Evolutionary conservation across 1,140 invertebrate species (phyloP).

Genomic region (Melitaea cinxia): DNA sequence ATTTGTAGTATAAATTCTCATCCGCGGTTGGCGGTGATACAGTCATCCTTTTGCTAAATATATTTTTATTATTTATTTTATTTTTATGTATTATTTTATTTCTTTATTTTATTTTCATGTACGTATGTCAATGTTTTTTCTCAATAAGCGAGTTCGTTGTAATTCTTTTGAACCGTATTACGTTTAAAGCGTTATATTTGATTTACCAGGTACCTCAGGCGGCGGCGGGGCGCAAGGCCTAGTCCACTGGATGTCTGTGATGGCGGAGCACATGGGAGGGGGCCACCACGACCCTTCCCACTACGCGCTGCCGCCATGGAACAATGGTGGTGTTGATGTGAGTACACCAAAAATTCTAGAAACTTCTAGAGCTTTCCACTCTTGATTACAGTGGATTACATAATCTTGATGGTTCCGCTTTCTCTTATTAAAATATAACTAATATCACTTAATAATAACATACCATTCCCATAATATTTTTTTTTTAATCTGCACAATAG

Average conservation of each 20-base stretch:
- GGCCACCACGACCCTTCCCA: slow-evolving; percentile 85
- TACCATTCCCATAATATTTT: too few species aligned
- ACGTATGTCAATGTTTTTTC: neutral
- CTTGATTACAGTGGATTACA: too few species aligned
- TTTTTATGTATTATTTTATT: too few species aligned
- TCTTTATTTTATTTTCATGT: too few species aligned
- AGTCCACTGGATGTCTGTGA: slow-evolving; percentile 92
- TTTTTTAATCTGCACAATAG: too few species aligned
- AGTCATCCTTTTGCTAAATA: too few species aligned
- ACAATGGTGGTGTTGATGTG: slow-evolving; percentile 83
- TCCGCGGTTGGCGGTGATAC: too few species aligned
- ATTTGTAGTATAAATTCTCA: too few species aligned
- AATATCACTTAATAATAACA: too few species aligned
- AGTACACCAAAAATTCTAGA: slow-evolving; percentile 54
- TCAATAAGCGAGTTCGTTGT: neutral
- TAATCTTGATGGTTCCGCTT: too few species aligned
- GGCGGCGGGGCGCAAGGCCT: slow-evolving; percentile 86
- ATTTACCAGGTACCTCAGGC: slow-evolving; percentile 73
- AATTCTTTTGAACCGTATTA: neutral
- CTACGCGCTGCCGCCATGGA: slow-evolving; percentile 86
- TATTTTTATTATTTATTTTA: too few species aligned
- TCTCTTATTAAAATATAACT: too few species aligned
- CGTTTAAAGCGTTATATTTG: neutral
- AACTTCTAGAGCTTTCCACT: neutral
- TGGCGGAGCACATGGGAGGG: slow-evolving; percentile 90